Base-by-base conservation (phyloP, 2,113 vertebrate species). In the Collichthys lucidus region DNA sequence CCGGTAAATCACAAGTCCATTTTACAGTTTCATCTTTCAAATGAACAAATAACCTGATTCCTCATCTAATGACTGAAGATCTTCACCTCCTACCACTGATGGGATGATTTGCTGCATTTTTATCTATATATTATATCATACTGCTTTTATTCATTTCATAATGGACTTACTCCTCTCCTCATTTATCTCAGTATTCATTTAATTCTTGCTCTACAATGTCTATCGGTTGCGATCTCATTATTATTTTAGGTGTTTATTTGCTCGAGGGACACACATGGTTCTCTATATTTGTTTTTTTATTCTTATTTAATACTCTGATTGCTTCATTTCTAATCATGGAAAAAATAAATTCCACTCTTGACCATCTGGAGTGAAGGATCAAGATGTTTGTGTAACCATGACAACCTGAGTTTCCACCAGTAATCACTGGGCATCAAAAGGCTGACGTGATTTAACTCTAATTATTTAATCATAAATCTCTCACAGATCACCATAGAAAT, bases 311-410 rank as follows among this genome's bases (percentile, higher is more conserved):
- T 6, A 44, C 0, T 0, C 3, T 16, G 29, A 42, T 49, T 47
- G 1, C 4, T 40, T 11, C 11, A 22, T 50, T 73, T 60, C 5
- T 1, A 29, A 47, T 74, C 14, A 35, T 49, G 24, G 19, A 11
- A 15, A 73, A 40, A 26, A 26, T 26, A 26, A 26, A 26, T 26
- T 26, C 11, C 19, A 4, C 14, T 66, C 29, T 15, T 60, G 40
- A 40, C 19, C 50, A 57, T 56, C 4, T 35, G 15, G 11, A 64
- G 22, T 4, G 15, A 4, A 26, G 22, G n/a, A 75, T n/a, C 11
- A n/a, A 55, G 22, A 53, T 55, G 40, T 56, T 56, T 79, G 17
- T 74, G 53, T 67, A 74, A 63, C 68, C 20, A 71, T 29, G 49
- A 49, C n/a, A 24, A 74, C 69, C 12, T 4, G 44, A 46, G 44